These are phyloP conservation scores for Eleginops maclovinus DNA, from an alignment of 2,113 vertebrate species.

Conservation along the genomic window DNA sequence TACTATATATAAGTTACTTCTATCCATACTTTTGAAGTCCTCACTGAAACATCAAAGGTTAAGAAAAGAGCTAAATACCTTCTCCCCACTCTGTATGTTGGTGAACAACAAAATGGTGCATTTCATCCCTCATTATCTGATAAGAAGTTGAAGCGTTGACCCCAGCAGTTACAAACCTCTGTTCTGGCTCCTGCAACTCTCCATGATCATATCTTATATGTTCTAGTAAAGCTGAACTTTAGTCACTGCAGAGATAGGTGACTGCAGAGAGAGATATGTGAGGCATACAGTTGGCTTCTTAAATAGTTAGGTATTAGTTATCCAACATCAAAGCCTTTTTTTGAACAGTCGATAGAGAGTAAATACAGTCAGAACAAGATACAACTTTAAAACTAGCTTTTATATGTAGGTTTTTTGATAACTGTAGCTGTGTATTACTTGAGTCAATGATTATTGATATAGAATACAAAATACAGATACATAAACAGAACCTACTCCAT, in stretches of 20 bases:
- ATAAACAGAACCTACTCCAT: slow-evolving; percentile 21
- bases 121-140: neutral
- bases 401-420: neutral
- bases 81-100: neutral
- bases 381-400: neutral
- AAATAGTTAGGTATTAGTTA: too few species aligned
- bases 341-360: neutral
- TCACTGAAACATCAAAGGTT: neutral
- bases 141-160: neutral
- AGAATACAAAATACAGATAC: too few species aligned
- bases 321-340: too few species aligned
- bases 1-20: neutral
- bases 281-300: neutral
- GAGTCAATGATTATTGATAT: too few species aligned
- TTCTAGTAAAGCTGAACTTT: neutral
- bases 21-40: neutral
- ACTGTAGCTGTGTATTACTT: too few species aligned
- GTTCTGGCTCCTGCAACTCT: neutral
- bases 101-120: neutral
- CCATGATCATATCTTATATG: neutral
- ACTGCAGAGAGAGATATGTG: neutral
- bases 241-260: neutral
- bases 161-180: neutral
- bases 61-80: neutral
- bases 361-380: neutral